Evolutionary conservation across 2,888 invertebrate genomes (phyloP).

Genomic region (Metellina segmentata): DNA sequence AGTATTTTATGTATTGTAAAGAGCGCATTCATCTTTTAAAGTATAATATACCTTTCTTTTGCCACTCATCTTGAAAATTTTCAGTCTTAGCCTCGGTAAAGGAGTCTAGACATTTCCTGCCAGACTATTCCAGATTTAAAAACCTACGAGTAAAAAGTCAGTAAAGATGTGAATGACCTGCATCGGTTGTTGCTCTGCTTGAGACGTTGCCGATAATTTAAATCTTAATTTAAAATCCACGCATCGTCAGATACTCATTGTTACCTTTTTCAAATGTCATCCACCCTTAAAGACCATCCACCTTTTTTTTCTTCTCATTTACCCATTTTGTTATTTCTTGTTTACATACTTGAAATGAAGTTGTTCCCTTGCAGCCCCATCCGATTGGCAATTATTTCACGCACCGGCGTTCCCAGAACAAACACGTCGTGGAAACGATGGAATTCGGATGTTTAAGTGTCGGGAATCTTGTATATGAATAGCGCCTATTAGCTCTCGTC

Average conservation of each 20-base stretch:
- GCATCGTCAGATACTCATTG: slow-evolving; percentile 20
- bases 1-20: no score
- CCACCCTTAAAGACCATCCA: neutral
- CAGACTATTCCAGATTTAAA: neutral
- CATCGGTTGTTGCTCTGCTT: slow-evolving; percentile 22
- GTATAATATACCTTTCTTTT: no score
- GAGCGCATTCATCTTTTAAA: no score
- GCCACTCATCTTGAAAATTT: no score
- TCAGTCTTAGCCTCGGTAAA: neutral
- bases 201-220: slow-evolving; percentile 20
- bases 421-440: neutral
- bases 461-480: neutral
- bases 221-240: slow-evolving; percentile 43
- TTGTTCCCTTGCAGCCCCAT: neutral
- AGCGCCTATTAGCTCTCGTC: no score
- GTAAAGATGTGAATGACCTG: slow-evolving; percentile 15
- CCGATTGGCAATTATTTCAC: neutral
- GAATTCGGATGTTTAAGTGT: neutral
- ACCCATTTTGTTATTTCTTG: no score
- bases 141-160: neutral
- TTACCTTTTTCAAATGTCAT: neutral
- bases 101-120: neutral
- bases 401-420: neutral
- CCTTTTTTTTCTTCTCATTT: neutral
- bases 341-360: neutral